Evolutionary conservation across 2,888 invertebrate species (phyloP).

Genomic region (Saturnia pavonia): DNA sequence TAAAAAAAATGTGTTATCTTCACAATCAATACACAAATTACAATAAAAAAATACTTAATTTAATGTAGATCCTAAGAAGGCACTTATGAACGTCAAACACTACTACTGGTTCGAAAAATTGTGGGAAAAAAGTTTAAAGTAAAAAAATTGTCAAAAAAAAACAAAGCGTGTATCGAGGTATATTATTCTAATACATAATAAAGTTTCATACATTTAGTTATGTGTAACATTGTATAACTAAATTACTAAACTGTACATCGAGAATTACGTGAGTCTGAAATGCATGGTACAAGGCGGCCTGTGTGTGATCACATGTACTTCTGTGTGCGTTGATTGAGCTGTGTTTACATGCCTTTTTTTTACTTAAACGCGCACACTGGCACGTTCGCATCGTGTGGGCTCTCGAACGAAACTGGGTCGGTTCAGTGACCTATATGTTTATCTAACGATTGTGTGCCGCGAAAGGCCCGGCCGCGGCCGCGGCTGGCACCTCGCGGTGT

Average conservation of each 20-base stretch:
- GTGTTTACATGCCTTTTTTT: slow-evolving; percentile 57
- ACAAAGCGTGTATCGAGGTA: background rate
- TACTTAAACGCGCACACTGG: slow-evolving; percentile 63
- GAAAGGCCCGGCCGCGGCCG: slow-evolving; percentile 52
- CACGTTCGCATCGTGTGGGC: slow-evolving; percentile 43
- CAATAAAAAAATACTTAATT: no score
- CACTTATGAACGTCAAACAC: no score
- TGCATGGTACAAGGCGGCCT: slow-evolving; percentile 20
- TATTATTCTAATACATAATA: slow-evolving; percentile 13
- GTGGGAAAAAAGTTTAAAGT: no score
- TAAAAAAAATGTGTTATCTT: no score
- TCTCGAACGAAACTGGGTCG: slow-evolving; percentile 73
- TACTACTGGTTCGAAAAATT: no score
- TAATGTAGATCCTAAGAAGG: no score
- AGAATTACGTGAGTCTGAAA: slow-evolving; percentile 39
- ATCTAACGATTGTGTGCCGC: slow-evolving; percentile 75
- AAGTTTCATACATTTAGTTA: slow-evolving; percentile 27
- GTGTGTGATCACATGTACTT: slow-evolving; percentile 23
- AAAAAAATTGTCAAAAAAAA: background rate
- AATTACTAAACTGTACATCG: slow-evolving; percentile 27
- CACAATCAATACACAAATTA: no score
- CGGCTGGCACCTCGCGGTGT: slow-evolving; percentile 49
- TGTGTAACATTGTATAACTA: slow-evolving; percentile 34
- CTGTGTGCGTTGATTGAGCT: slow-evolving; percentile 51
- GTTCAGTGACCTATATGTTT: slow-evolving; percentile 82